A percentile compares a stretch with the other conserved stretches of the same genome.
phyloP scores from a whole-genome alignment of 1,140 invertebrate genomes.

The Coenobita brevimanus region DNA sequence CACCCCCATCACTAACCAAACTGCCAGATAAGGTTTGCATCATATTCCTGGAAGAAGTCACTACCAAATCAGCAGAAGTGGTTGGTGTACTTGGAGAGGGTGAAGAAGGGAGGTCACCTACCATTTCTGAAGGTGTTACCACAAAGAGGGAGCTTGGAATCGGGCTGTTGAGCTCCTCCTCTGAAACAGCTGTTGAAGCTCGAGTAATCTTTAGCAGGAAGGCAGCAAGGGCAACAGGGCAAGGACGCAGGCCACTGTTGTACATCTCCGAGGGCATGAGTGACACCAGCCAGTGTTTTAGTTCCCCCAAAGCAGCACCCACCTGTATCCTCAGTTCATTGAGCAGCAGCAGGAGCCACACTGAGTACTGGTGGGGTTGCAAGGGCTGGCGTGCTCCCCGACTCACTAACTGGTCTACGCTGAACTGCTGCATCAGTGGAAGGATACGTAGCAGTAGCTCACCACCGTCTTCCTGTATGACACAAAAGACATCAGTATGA shows the following conservation, averaged over 20 bases:
- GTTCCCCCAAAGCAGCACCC: slow-evolving; percentile 38
- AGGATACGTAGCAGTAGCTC: slow-evolving; percentile 28
- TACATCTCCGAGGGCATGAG: slow-evolving; percentile 37
- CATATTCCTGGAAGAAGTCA: no score
- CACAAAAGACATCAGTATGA: no score
- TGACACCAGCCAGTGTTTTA: slow-evolving; percentile 14
- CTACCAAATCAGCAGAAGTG: no score
- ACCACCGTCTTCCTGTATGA: slow-evolving; percentile 36
- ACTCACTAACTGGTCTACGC: slow-evolving; percentile 29
- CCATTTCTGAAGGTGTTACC: neutral
- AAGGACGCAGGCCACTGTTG: slow-evolving; percentile 26
- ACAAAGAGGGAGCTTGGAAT: slow-evolving; percentile 31
- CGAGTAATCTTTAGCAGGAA: slow-evolving; percentile 25
- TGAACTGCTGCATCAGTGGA: slow-evolving; percentile 31
- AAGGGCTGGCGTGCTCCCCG: slow-evolving; percentile 30
- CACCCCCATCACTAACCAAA: neutral
- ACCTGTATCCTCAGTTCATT: slow-evolving; percentile 45
- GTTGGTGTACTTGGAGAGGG: neutral
- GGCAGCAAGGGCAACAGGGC: slow-evolving; percentile 7
- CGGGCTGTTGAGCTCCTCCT: neutral
- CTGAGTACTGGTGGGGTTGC: slow-evolving; percentile 17
- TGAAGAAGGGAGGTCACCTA: no score
- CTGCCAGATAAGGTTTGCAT: no score
- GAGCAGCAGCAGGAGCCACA: slow-evolving; percentile 42
- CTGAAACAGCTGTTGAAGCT: neutral